Evolutionary conservation across 2,797 vertebrate species (phyloP).

Genomic region (Bucorvus abyssinicus): DNA sequence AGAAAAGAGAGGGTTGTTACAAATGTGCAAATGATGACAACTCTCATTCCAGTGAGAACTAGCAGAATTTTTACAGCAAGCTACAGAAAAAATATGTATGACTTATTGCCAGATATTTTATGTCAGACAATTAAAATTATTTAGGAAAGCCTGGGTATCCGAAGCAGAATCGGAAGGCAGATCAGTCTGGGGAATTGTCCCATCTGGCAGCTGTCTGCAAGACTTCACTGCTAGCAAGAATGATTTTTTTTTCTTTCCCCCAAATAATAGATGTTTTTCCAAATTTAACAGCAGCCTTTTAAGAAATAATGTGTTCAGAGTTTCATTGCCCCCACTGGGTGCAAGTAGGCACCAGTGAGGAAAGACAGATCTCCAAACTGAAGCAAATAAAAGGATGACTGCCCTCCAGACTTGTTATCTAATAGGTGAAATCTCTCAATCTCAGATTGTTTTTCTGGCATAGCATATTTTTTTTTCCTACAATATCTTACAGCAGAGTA

Average conservation of each 20-base stretch:
- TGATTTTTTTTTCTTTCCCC: not conserved
- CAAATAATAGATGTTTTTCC: conserved; percentile 5
- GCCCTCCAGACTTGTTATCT: not conserved
- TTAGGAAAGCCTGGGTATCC: conserved; percentile 13
- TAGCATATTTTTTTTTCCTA: not conserved
- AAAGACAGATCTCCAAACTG: not conserved
- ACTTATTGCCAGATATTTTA: conserved; percentile 24
- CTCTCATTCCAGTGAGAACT: not conserved
- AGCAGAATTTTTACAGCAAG: not conserved
- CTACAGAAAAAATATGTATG: not conserved
- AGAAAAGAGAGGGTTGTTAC: not conserved
- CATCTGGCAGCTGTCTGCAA: conserved; percentile 51
- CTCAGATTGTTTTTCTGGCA: not conserved
- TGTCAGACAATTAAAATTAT: conserved; percentile 56
- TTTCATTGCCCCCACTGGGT: not conserved
- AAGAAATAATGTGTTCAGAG: not conserved
- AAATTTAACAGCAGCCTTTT: conserved; percentile 19
- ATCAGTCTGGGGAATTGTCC: conserved; percentile 58
- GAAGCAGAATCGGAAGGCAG: conserved; percentile 23
- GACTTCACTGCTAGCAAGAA: conserved; percentile 27
- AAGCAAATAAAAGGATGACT: not conserved
- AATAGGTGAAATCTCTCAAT: not conserved
- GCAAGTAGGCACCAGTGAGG: not conserved
- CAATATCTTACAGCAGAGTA: not conserved
- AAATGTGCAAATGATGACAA: not conserved